Conservation (phyloP, 2,797 vertebrate genomes). For the Peromyscus melanophrys region DNA sequence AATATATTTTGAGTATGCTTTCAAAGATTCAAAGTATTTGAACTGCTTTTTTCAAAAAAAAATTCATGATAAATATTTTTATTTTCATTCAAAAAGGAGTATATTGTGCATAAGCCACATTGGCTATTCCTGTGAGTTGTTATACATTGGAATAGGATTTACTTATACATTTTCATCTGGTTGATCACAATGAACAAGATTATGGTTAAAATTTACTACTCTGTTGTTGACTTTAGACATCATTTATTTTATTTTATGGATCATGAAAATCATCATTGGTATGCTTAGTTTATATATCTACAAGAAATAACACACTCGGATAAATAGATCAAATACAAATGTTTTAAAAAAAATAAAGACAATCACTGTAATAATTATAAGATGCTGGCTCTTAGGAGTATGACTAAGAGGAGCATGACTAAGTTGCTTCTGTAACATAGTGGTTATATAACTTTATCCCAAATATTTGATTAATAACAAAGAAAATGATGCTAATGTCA, state of each 20-base stretch:
- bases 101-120: not conserved
- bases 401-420: not conserved
- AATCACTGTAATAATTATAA: not conserved
- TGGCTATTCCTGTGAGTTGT: not conserved
- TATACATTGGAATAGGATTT: not conserved
- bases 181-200: not conserved
- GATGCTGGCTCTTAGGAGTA: not conserved
- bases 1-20: not conserved
- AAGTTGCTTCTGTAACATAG: not conserved
- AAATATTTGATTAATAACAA: not conserved
- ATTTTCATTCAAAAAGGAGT: not conserved
- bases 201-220: not conserved
- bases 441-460: not conserved
- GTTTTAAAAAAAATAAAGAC: not conserved
- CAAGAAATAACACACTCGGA: not conserved
- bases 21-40: not conserved
- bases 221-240: not conserved
- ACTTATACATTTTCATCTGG: slow-evolving; percentile 4
- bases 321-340: not conserved
- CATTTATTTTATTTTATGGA: not conserved
- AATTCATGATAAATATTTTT: not conserved
- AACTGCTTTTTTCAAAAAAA: not conserved
- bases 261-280: not conserved
- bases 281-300: not conserved
- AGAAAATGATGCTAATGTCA: not conserved